These are phyloP conservation scores for Adelognathus sp. DNA, from an alignment of 2,888 invertebrate species.

Conservation along the genomic window DNA sequence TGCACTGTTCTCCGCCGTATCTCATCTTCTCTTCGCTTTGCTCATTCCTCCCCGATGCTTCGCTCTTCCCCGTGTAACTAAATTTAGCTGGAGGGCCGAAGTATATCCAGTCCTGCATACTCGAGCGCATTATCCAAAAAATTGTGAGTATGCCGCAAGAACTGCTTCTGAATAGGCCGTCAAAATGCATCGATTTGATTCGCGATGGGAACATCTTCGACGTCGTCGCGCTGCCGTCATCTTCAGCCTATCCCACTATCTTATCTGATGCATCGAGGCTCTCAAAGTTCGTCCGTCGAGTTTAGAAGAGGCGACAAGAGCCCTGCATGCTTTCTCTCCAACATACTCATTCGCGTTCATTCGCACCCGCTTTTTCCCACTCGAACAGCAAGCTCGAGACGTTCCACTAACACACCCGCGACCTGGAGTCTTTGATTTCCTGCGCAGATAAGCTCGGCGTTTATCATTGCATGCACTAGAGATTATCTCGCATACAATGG, in stretches of 20 bases:
- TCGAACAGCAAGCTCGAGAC: neutral
- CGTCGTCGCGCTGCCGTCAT: neutral
- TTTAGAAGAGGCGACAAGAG: neutral
- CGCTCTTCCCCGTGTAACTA: constrained; percentile 62
- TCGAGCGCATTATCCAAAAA: constrained; percentile 44
- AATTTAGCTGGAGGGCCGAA: constrained; percentile 68
- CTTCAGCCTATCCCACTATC: neutral
- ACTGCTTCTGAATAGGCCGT: neutral
- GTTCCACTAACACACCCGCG: neutral
- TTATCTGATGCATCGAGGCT: constrained; percentile 22
- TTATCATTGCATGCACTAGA: no score
- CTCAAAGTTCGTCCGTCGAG: neutral
- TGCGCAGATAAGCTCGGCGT: neutral
- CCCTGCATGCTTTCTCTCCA: constrained; percentile 8
- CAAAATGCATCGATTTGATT: neutral
- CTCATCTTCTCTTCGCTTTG: constrained; percentile 44
- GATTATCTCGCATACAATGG: neutral
- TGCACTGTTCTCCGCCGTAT: constrained; percentile 39
- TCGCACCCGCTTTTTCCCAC: neutral
- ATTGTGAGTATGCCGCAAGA: constrained; percentile 5
- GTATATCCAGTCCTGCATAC: constrained; percentile 33
- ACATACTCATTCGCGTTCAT: constrained; percentile 6
- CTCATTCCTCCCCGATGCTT: constrained; percentile 52
- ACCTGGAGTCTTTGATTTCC: constrained; percentile 1
- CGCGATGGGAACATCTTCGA: neutral